phyloP scores from a whole-genome alignment of 92 coral and sea anemone genomes.

The Hydrozoanthus gracilis region DNA sequence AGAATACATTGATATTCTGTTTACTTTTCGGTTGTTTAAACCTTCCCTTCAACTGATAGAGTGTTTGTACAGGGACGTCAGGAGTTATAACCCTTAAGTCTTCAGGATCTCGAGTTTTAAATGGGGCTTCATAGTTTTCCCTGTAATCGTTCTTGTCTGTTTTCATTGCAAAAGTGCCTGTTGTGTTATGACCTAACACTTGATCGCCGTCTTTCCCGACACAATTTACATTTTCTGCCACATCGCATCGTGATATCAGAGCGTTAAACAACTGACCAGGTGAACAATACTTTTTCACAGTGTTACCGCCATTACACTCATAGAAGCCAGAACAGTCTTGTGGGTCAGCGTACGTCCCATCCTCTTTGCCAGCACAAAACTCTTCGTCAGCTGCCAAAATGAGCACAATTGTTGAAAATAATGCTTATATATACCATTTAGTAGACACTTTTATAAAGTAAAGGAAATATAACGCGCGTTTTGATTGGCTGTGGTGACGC shows the following conservation, averaged over 20 bases:
- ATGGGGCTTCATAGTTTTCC: neutral
- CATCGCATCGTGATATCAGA: slow-evolving; percentile 37
- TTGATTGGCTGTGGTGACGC: too few species aligned
- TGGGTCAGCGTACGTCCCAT: slow-evolving; percentile 33
- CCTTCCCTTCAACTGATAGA: neutral
- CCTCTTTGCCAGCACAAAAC: slow-evolving; percentile 37
- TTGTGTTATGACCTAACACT: neutral
- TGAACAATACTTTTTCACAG: slow-evolving; percentile 33
- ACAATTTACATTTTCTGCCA: slow-evolving; percentile 35
- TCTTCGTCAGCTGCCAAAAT: slow-evolving; percentile 25
- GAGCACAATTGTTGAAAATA: neutral
- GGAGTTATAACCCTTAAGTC: neutral
- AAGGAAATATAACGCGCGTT: too few species aligned
- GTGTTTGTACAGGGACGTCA: neutral
- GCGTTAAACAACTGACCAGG: slow-evolving; percentile 35
- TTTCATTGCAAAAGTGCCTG: neutral
- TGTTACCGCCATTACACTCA: slow-evolving; percentile 19
- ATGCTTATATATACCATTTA: neutral
- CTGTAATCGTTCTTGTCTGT: neutral
- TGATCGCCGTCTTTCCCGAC: slow-evolving; percentile 1
- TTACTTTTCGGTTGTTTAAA: neutral
- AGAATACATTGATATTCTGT: neutral
- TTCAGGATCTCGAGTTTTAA: too few species aligned
- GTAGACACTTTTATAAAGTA: too few species aligned
- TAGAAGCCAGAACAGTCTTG: slow-evolving; percentile 36